Evolutionary conservation across 2,797 vertebrate species (phyloP), one percentile per base, ranked within the genome.

Genomic region (Sebastiscus tertius): DNA sequence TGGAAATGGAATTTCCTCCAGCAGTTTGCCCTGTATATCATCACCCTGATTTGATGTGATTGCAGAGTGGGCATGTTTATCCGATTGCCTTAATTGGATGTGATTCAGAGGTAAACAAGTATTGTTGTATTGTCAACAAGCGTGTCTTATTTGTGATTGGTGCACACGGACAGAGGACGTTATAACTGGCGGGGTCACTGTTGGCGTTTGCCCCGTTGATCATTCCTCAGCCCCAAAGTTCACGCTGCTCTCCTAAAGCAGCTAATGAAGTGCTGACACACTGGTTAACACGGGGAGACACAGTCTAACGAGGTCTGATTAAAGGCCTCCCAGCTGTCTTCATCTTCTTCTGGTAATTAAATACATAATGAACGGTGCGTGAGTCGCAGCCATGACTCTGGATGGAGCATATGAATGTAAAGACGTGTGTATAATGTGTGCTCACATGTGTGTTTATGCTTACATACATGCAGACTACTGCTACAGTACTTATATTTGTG

Each of bases 231-330:
- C 79, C 87, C 79, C 62, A 73, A 79, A 88, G 88, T 87, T 91
- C 90, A 92, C 20, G 22, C 42, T 56, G 77, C 70, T 68, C 82
- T 80, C 75, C 81, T 34, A 31, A 75, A 78, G 88, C 86, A 54
- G 82, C 77, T 94, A 95, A 95, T 95, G 90, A 95, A 95, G 93
- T 90, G 91, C 92, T 92, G 94, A 94, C 93, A 90, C 87, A 49
- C 84, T 90, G 87, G 76, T 92, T 95, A 94, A 93, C 80, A 55
- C 60, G 26, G 76, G 84, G 81, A 89, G 93, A 95, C 93, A 77
- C 84, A 52, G 83, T 74, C 89, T 95, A 95, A 96, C 85, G 72
- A 95, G 94, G 89, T 72, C 90, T 95, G 93, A 96, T 95, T 94
- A 94, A 92, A 92, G 85, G 85, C 89, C 92, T 87, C 84, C 63